phyloP scores from a whole-genome alignment of 2,797 vertebrate species.

The Melopsittacus undulatus region DNA sequence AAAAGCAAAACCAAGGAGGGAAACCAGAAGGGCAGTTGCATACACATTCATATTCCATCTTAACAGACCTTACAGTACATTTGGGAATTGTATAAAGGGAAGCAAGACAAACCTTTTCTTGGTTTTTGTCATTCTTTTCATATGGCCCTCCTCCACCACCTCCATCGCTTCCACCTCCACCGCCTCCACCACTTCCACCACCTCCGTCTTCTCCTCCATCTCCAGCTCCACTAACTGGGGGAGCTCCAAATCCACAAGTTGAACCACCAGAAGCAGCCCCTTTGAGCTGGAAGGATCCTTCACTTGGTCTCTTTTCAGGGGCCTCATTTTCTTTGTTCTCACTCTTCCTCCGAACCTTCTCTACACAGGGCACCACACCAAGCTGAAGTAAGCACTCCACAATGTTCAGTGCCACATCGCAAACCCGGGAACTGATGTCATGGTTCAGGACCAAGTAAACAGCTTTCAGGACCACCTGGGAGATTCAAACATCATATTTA shows the following conservation, averaged over 20 bases:
- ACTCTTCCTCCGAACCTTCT: conserved; percentile 87
- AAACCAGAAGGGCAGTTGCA: not conserved
- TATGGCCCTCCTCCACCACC: conserved; percentile 87
- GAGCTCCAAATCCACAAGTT: conserved; percentile 74
- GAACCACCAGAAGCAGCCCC: conserved; percentile 79
- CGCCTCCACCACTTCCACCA: conserved; percentile 80
- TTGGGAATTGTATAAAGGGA: not conserved
- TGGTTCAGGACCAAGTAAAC: conserved; percentile 94
- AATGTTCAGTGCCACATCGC: conserved; percentile 94
- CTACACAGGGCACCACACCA: conserved; percentile 90
- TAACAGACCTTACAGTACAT: not conserved
- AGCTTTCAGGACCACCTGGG: conserved; percentile 91
- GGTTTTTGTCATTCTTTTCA: conserved; percentile 90
- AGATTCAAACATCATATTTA: not conserved
- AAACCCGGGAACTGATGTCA: conserved; percentile 97
- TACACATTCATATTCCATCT: not conserved
- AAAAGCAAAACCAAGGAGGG: not conserved
- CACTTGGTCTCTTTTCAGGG: conserved; percentile 84
- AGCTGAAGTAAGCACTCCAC: conserved; percentile 96
- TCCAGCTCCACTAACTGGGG: conserved; percentile 77
- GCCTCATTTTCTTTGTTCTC: conserved; percentile 92
- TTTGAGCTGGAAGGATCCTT: conserved; percentile 83
- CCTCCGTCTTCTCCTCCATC: conserved; percentile 82
- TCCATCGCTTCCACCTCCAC: conserved; percentile 76
- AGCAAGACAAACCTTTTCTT: conserved; percentile 83